Evolutionary conservation across 2,888 invertebrate genomes (phyloP).

Genomic region (Eupithecia pulchellata): DNA sequence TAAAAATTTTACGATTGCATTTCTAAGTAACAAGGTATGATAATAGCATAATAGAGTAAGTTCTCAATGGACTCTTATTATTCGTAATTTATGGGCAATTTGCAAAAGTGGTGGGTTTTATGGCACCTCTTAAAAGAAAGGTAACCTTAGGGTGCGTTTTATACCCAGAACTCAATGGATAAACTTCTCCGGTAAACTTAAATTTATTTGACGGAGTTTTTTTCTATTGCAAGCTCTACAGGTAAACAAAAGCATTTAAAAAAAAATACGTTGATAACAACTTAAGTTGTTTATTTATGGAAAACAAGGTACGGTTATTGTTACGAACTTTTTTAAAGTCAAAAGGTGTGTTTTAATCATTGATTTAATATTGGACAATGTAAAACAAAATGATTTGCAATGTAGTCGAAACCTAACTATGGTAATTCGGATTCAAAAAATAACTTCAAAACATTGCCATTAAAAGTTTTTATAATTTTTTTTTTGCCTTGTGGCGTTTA

Average conservation of each 20-base stretch:
- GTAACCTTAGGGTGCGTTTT: constrained; percentile 46
- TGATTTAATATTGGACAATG: no score
- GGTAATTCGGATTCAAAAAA: constrained; percentile 42
- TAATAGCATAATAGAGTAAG: constrained; percentile 57
- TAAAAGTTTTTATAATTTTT: constrained; percentile 47
- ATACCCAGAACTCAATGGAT: constrained; percentile 18
- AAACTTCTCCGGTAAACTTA: constrained; percentile 21
- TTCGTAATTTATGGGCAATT: constrained; percentile 78
- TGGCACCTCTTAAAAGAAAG: constrained; percentile 52
- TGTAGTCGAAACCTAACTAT: constrained; percentile 38
- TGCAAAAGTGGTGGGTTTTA: constrained; percentile 72
- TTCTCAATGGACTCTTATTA: constrained; percentile 61
- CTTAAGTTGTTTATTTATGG: background rate
- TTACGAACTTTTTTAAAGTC: background rate
- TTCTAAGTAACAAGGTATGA: constrained; percentile 37
- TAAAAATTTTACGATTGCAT: constrained; percentile 28
- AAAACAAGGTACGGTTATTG: background rate
- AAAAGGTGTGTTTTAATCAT: background rate
- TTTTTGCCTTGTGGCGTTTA: constrained; percentile 35
- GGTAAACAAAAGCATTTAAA: constrained; percentile 11
- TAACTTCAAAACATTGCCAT: constrained; percentile 42
- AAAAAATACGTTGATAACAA: background rate
- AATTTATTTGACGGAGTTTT: constrained; percentile 14
- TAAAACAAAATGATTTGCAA: background rate
- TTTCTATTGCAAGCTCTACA: background rate